Evolutionary conservation across 2,797 vertebrate genomes (phyloP).

Genomic region (Amniataba percoides): DNA sequence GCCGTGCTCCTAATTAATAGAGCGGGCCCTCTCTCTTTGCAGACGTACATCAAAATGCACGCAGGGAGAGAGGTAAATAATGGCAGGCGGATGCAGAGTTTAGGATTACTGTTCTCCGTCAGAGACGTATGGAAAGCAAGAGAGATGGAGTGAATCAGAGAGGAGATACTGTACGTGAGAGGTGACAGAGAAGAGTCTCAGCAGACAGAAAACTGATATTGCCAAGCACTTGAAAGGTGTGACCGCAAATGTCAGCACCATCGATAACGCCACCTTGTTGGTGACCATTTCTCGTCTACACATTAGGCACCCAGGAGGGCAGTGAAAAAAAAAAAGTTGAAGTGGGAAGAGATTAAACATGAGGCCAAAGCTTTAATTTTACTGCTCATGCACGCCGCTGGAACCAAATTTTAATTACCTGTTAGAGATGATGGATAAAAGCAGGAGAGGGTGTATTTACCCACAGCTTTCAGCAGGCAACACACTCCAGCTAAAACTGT

Average conservation of each 20-base stretch:
- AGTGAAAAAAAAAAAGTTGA: constrained; percentile 33
- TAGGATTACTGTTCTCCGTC: constrained; percentile 41
- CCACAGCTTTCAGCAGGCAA: constrained; percentile 3
- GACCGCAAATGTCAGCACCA: constrained; percentile 71
- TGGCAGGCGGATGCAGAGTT: constrained; percentile 14
- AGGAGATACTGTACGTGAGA: background rate
- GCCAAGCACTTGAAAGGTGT: constrained; percentile 49
- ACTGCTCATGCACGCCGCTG: constrained; percentile 13
- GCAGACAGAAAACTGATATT: constrained; percentile 57
- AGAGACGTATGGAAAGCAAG: background rate
- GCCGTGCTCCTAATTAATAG: constrained; percentile 73
- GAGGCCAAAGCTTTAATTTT: constrained; percentile 41
- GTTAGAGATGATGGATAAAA: constrained; percentile 42
- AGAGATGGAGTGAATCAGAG: constrained; percentile 19
- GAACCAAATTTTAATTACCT: constrained; percentile 49
- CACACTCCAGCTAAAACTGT: constrained; percentile 9
- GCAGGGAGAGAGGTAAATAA: constrained; percentile 58
- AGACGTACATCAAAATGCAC: constrained; percentile 59
- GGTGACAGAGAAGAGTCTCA: constrained; percentile 8
- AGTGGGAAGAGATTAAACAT: constrained; percentile 40
- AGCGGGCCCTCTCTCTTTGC: constrained; percentile 52
- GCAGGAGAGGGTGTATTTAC: constrained; percentile 3
- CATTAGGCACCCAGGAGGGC: constrained; percentile 25
- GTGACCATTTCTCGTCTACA: constrained; percentile 52
- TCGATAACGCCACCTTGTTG: constrained; percentile 61